phyloP scores from a whole-genome alignment of 2,888 invertebrate genomes.

The Caenorhabditis afra region DNA sequence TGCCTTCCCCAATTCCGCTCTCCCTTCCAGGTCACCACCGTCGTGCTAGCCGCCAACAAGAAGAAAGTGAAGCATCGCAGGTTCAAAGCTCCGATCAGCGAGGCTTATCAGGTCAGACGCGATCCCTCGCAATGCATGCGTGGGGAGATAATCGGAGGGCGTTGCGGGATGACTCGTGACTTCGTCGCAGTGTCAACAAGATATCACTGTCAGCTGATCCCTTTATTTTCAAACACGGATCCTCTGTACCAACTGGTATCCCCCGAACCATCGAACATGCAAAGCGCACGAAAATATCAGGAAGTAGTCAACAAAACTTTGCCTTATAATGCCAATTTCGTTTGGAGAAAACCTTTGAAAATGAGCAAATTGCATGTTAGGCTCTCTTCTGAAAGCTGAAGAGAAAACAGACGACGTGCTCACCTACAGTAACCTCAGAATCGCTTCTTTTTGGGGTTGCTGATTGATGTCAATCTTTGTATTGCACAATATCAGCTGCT shows the following conservation, averaged over 20 bases:
- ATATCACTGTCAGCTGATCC: constrained; percentile 46
- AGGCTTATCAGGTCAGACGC: constrained; percentile 51
- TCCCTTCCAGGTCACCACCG: background rate
- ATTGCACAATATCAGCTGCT: background rate
- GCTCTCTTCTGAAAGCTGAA: too few species aligned
- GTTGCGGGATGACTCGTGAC: constrained; percentile 41
- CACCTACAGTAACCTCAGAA: too few species aligned
- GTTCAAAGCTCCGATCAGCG: constrained; percentile 41
- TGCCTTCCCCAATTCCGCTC: background rate
- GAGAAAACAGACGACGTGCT: too few species aligned
- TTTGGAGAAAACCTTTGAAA: too few species aligned
- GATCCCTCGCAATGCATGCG: constrained; percentile 1
- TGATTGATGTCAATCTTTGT: too few species aligned
- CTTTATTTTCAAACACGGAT: background rate
- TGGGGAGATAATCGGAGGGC: background rate
- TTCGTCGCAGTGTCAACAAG: constrained; percentile 34
- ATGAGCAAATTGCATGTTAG: too few species aligned
- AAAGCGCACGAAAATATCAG: constrained; percentile 16
- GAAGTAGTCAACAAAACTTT: constrained; percentile 12
- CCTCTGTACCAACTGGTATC: constrained; percentile 16
- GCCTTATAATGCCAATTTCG: background rate
- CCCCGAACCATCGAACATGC: constrained; percentile 11
- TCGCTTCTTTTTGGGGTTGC: too few species aligned
- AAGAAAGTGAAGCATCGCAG: constrained; percentile 38
- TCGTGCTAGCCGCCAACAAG: constrained; percentile 16